A percentile compares a stretch with the other conserved stretches of the same genome.
Conservation (phyloP, 2,113 vertebrate genomes). For the Carassius auratus region DNA sequence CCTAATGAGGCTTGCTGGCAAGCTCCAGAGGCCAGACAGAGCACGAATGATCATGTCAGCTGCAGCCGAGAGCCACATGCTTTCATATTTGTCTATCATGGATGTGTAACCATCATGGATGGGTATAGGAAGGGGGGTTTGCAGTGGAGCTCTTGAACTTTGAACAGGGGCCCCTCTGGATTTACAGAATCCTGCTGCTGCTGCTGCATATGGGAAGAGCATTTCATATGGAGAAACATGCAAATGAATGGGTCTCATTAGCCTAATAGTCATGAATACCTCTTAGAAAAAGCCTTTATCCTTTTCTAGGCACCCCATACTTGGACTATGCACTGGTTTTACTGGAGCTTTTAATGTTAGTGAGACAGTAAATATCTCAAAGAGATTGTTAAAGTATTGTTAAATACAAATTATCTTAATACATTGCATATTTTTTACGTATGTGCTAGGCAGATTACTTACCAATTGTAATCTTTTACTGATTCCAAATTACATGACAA, state of each 20-base stretch:
- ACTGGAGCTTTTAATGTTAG: conserved; percentile 7
- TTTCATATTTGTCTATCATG: conserved; percentile 37
- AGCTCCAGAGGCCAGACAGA: conserved; percentile 32
- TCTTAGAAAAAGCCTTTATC: neutral
- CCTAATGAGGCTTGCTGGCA: conserved; percentile 48
- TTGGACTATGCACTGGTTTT: neutral
- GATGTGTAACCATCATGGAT: conserved; percentile 46
- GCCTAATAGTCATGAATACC: conserved; percentile 4
- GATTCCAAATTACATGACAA: neutral
- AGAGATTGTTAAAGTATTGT: neutral
- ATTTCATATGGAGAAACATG: conserved; percentile 27
- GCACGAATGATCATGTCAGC: conserved; percentile 33
- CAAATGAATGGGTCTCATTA: conserved; percentile 4
- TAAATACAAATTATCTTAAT: neutral
- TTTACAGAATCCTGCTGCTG: conserved; percentile 11
- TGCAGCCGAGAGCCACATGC: conserved; percentile 13
- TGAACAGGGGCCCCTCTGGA: conserved; percentile 16
- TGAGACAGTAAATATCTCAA: neutral
- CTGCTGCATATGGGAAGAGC: conserved; percentile 10
- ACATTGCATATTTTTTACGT: neutral
- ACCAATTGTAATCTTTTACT: neutral
- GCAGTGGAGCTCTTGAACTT: conserved; percentile 32
- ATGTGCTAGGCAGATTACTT: neutral
- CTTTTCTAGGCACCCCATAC: neutral
- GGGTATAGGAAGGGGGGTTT: neutral